Conservation (phyloP, 2,113 vertebrate species). For the Mormoops blainvillei region DNA sequence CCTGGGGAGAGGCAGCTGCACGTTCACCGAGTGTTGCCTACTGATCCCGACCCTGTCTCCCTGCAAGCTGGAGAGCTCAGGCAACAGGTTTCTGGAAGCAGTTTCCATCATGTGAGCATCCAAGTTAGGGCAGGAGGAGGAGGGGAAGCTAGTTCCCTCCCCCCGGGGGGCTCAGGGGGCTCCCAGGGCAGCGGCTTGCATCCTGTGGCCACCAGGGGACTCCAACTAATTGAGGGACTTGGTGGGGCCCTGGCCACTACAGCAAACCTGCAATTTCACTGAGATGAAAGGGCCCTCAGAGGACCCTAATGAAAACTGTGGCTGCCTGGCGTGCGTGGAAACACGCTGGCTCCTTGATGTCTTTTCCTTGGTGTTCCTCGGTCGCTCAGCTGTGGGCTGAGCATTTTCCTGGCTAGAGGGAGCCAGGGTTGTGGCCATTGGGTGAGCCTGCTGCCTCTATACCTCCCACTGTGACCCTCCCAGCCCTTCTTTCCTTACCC, state of each 20-base stretch:
- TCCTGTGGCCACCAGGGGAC: background rate
- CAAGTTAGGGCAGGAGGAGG: background rate
- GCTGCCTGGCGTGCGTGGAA: background rate
- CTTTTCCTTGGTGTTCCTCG: background rate
- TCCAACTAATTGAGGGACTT: constrained; percentile 63
- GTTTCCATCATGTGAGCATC: background rate
- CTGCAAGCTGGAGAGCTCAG: accelerated
- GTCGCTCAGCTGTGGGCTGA: background rate
- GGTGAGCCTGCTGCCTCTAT: background rate
- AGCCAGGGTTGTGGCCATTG: accelerated
- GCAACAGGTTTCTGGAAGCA: background rate
- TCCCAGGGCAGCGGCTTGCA: constrained; percentile 38
- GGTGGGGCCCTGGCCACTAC: constrained; percentile 30
- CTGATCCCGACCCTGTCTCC: background rate
- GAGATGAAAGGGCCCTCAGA: constrained; percentile 62
- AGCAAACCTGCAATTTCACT: constrained; percentile 62
- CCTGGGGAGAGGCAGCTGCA: background rate
- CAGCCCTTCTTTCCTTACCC: accelerated
- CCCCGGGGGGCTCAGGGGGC: background rate
- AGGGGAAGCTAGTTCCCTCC: constrained; percentile 51
- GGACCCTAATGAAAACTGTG: background rate
- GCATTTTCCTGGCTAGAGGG: background rate
- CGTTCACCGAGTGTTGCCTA: accelerated
- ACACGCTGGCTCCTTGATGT: background rate
- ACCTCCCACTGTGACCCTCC: background rate